Percentiles rank a stretch among this genome's conserved stretches.
Evolutionary conservation across 1,140 invertebrate species (phyloP).

Genomic region (Aradophagus sp.): DNA sequence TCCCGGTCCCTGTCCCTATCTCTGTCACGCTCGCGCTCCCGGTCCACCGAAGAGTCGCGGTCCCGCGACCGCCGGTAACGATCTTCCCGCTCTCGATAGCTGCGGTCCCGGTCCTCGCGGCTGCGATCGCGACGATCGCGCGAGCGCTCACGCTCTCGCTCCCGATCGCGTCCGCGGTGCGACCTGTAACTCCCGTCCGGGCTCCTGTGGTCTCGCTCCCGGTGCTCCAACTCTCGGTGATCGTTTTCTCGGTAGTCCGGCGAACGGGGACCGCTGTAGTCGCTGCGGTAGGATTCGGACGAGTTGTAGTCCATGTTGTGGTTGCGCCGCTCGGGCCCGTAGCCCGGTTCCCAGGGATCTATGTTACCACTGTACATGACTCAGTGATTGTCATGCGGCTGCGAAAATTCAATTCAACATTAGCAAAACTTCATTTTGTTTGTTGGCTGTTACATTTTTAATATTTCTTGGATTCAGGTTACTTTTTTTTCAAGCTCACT

Average conservation of each 20-base stretch:
- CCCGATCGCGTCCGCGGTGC: conserved; percentile 67
- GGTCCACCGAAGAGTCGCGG: conserved; percentile 59
- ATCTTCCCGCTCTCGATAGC: conserved; percentile 68
- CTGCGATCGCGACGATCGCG: conserved; percentile 68
- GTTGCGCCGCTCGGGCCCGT: conserved; percentile 65
- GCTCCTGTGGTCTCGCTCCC: conserved; percentile 67
- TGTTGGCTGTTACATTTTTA: not conserved
- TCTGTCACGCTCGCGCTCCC: conserved; percentile 62
- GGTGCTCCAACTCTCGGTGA: conserved; percentile 66
- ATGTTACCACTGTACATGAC: conserved; percentile 69
- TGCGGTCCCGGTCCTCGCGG: conserved; percentile 69
- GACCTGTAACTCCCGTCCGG: conserved; percentile 69
- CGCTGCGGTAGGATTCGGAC: conserved; percentile 56
- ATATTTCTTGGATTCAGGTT: not conserved
- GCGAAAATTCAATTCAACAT: no score
- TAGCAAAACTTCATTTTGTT: no score
- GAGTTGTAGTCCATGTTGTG: conserved; percentile 53
- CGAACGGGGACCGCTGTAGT: conserved; percentile 64
- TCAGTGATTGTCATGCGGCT: not conserved
- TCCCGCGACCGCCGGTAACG: conserved; percentile 63
- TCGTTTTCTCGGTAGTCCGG: conserved; percentile 66
- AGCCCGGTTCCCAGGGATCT: conserved; percentile 72
- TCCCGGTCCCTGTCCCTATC: conserved; percentile 67
- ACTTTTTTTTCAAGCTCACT: no score
- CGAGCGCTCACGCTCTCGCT: conserved; percentile 67